Evolutionary conservation across 2,888 invertebrate genomes (phyloP).

Genomic region (Zele albiditarsus): DNA sequence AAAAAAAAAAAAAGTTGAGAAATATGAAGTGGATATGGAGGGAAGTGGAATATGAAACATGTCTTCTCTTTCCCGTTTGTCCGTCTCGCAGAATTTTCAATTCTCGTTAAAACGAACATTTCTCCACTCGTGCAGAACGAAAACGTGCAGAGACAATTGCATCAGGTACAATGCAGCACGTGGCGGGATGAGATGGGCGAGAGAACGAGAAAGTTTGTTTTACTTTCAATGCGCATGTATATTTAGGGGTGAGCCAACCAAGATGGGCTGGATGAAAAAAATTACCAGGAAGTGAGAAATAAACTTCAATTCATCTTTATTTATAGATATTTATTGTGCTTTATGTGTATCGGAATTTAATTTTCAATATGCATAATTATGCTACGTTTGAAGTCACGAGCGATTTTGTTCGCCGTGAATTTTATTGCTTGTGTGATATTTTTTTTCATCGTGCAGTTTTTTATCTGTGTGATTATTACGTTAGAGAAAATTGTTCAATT

Average conservation of each 20-base stretch:
- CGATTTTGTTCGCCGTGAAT: too few species aligned
- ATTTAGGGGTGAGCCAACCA: neutral
- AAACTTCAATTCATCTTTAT: too few species aligned
- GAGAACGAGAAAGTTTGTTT: slow-evolving; percentile 1
- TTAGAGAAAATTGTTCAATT: too few species aligned
- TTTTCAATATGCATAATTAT: too few species aligned
- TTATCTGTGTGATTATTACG: too few species aligned
- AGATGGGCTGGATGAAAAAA: too few species aligned
- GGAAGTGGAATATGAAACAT: slow-evolving; percentile 10
- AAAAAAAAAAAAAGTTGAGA: neutral
- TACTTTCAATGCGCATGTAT: neutral
- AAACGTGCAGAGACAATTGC: slow-evolving; percentile 33
- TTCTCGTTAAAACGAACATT: slow-evolving; percentile 37
- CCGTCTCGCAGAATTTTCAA: slow-evolving; percentile 34
- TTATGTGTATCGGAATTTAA: too few species aligned
- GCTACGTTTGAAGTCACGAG: too few species aligned
- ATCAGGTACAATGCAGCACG: neutral
- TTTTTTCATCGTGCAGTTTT: too few species aligned
- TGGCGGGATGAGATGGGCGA: slow-evolving; percentile 1
- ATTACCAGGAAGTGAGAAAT: too few species aligned
- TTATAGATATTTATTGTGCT: too few species aligned
- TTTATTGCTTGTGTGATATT: too few species aligned
- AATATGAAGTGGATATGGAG: slow-evolving; percentile 6
- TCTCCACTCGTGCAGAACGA: slow-evolving; percentile 37
- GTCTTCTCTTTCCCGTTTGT: slow-evolving; percentile 2